Percentiles rank a stretch among this genome's conserved stretches.
These are phyloP conservation scores for Chrysogorgia sp. DNA, from an alignment of 92 coral and sea anemone genomes.

Conservation along the genomic window DNA sequence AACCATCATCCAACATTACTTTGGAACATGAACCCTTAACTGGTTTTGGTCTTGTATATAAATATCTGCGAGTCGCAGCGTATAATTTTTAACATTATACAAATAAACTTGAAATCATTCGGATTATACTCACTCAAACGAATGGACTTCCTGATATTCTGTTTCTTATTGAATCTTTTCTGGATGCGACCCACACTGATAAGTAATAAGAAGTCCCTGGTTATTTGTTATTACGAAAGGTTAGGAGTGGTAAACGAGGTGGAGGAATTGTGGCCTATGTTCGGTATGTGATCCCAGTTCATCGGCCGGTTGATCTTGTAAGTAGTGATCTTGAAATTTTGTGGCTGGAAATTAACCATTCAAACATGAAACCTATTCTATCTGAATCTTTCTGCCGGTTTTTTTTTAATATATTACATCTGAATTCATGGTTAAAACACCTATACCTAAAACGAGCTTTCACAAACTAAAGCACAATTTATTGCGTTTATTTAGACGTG, in stretches of 20 bases:
- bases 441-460: no score
- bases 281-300: conserved; percentile 11
- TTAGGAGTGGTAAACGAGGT: conserved; percentile 35
- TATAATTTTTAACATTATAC: conserved; percentile 1
- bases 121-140: neutral
- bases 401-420: no score
- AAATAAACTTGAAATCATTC: conserved; percentile 2
- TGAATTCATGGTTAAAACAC: no score
- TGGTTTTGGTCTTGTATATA: no score
- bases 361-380: no score
- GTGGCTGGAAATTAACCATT: conserved; percentile 37
- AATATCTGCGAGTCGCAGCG: no score
- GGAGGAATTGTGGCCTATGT: conserved; percentile 47
- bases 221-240: conserved; percentile 20
- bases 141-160: conserved; percentile 5
- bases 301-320: conserved; percentile 25
- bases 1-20: no score
- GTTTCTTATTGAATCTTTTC: conserved; percentile 16
- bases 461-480: neutral
- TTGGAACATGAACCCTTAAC: no score
- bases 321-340: conserved; percentile 8
- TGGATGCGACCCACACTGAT: conserved; percentile 17
- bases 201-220: conserved; percentile 36
- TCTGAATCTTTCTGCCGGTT: conserved; percentile 32
- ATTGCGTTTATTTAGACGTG: neutral